Evolutionary conservation across 1,140 invertebrate genomes (phyloP).

Genomic region (Drosophila ironensis): DNA sequence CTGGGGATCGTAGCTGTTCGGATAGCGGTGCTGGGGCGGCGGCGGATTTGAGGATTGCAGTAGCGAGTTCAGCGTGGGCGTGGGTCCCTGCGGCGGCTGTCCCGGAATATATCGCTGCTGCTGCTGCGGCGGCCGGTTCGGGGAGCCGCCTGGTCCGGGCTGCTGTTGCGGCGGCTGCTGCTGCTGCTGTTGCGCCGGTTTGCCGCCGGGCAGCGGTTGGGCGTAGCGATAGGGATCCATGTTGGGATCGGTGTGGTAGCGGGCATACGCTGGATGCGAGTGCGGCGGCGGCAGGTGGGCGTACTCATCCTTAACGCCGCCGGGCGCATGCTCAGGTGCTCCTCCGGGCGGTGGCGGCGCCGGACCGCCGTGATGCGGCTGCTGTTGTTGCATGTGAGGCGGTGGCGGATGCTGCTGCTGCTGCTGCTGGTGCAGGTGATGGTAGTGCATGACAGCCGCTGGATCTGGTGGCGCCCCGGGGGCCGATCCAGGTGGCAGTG

Average conservation of each 20-base stretch:
- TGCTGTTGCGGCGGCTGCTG: slow-evolving; percentile 47
- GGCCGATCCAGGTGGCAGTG: slow-evolving; percentile 52
- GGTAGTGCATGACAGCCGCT: slow-evolving; percentile 69
- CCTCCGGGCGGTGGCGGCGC: slow-evolving; percentile 54
- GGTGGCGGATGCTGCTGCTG: slow-evolving; percentile 69
- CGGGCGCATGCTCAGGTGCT: slow-evolving; percentile 59
- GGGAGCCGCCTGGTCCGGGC: slow-evolving; percentile 62
- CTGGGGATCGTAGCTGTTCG: slow-evolving; percentile 81
- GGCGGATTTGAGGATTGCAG: slow-evolving; percentile 90
- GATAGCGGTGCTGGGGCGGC: slow-evolving; percentile 82
- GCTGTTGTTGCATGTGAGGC: slow-evolving; percentile 56
- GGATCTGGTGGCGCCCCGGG: slow-evolving; percentile 64
- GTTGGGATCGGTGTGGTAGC: slow-evolving; percentile 78
- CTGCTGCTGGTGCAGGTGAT: slow-evolving; percentile 65
- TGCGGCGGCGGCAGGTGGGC: slow-evolving; percentile 74
- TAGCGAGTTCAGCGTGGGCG: slow-evolving; percentile 94
- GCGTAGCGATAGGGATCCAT: slow-evolving; percentile 80
- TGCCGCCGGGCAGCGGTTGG: slow-evolving; percentile 60
- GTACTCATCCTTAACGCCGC: slow-evolving; percentile 72
- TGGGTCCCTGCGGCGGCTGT: slow-evolving; percentile 89
- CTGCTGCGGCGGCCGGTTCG: slow-evolving; percentile 75
- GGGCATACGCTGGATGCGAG: slow-evolving; percentile 70
- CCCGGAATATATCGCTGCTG: slow-evolving; percentile 80
- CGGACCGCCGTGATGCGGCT: slow-evolving; percentile 47
- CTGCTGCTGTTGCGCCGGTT: slow-evolving; percentile 57